Evolutionary conservation across 2,113 vertebrate genomes (phyloP).

Genomic region (Marcusenius ussheri): DNA sequence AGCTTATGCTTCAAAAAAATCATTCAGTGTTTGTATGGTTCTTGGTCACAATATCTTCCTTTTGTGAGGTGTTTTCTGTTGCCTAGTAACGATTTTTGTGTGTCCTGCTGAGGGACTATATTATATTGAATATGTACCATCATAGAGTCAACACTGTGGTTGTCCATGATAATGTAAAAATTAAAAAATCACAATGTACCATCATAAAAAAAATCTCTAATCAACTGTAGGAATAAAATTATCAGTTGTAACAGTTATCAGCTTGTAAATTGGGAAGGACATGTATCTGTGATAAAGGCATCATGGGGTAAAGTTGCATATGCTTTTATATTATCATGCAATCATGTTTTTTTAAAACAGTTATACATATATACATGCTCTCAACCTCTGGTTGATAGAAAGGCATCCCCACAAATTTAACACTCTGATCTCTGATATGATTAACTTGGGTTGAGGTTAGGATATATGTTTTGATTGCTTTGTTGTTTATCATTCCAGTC

Average conservation of each 20-base stretch:
- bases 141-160: neutral
- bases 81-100: neutral
- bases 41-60: neutral
- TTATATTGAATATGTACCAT: neutral
- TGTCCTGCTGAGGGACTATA: neutral
- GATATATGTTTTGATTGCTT: neutral
- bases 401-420: neutral
- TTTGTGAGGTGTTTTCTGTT: neutral
- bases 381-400: neutral
- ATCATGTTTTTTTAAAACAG: neutral
- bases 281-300: neutral
- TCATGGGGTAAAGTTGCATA: neutral
- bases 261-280: neutral
- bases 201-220: neutral
- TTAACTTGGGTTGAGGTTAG: neutral
- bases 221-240: neutral
- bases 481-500: neutral
- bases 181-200: too few relatives aligned
- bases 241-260: neutral
- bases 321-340: neutral
- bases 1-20: neutral
- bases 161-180: neutral
- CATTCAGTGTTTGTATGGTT: neutral
- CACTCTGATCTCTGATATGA: neutral
- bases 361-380: neutral